Evolutionary conservation across 2,797 vertebrate species (phyloP).

Genomic region (Phrynocephalus vlangalii): DNA sequence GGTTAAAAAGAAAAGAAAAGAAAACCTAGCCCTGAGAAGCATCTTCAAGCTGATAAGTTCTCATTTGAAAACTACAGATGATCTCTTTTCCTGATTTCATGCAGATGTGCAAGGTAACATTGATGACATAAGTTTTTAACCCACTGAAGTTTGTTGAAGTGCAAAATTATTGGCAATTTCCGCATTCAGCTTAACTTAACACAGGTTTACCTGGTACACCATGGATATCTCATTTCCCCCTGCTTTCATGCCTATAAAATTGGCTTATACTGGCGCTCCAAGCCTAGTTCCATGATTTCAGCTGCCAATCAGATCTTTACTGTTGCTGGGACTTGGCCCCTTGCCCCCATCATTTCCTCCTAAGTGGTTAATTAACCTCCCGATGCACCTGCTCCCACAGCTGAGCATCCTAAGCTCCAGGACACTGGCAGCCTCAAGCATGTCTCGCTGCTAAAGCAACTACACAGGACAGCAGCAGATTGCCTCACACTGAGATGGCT

Average conservation of each 20-base stretch:
- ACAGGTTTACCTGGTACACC: neutral
- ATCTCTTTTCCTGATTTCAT: neutral
- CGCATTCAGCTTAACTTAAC: neutral
- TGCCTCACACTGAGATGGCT: neutral
- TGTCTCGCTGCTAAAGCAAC: constrained; percentile 1
- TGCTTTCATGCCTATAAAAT: neutral
- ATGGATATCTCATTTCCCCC: neutral
- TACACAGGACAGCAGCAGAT: neutral
- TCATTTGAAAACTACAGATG: neutral
- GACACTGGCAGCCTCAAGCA: neutral
- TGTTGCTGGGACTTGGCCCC: constrained; percentile 10
- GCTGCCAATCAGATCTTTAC: neutral
- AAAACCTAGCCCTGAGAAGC: neutral
- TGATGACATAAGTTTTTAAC: neutral
- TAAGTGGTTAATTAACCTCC: constrained; percentile 36
- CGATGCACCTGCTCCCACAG: constrained; percentile 20
- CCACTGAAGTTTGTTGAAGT: neutral
- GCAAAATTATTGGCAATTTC: neutral
- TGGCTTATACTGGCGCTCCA: constrained; percentile 11
- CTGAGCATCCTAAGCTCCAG: constrained; percentile 4
- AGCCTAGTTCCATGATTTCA: neutral
- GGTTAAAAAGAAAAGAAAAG: neutral
- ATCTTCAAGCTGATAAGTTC: neutral
- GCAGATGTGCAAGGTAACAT: neutral
- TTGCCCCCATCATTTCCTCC: constrained; percentile 21